phyloP scores from a whole-genome alignment of 2,888 invertebrate species.

The Sarcophaga rosellei region DNA sequence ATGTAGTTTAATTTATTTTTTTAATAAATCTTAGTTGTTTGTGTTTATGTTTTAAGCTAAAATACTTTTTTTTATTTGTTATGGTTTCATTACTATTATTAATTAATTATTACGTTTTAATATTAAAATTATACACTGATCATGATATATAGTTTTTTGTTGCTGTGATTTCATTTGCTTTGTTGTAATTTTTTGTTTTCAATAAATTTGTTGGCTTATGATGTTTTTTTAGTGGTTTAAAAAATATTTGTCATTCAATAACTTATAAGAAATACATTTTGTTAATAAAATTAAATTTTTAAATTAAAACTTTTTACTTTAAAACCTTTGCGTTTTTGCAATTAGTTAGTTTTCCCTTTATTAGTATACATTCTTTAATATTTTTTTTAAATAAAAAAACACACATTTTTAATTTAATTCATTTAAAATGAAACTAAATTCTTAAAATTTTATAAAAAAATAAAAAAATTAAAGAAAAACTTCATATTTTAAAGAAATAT shows the following conservation, averaged over 20 bases:
- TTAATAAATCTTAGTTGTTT: neutral
- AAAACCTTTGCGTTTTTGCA: too few relatives aligned
- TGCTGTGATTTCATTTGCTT: constrained; percentile 30
- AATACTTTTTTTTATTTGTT: constrained; percentile 59
- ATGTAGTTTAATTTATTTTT: constrained; percentile 41
- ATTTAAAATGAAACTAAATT: too few relatives aligned
- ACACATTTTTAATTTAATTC: too few relatives aligned
- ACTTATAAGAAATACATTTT: neutral
- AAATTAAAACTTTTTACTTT: neutral
- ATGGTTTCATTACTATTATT: constrained; percentile 29
- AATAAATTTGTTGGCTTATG: too few relatives aligned
- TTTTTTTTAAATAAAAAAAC: too few relatives aligned
- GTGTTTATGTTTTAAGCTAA: constrained; percentile 58
- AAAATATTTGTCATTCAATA: too few relatives aligned
- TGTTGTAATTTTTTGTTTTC: neutral
- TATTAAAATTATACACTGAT: constrained; percentile 61
- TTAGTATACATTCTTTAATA: too few relatives aligned
- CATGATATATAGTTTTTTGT: constrained; percentile 52
- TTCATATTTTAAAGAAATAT: too few relatives aligned
- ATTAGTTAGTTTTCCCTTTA: too few relatives aligned
- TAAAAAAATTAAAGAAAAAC: too few relatives aligned
- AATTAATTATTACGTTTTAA: constrained; percentile 9
- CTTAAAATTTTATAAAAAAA: too few relatives aligned
- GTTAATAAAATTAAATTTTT: neutral
- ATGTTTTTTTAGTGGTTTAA: too few relatives aligned